Percentiles rank a stretch among this genome's conserved stretches.
Evolutionary conservation across 2,113 vertebrate genomes (phyloP).

Genomic region (Ptilorrhoa leucosticta): DNA sequence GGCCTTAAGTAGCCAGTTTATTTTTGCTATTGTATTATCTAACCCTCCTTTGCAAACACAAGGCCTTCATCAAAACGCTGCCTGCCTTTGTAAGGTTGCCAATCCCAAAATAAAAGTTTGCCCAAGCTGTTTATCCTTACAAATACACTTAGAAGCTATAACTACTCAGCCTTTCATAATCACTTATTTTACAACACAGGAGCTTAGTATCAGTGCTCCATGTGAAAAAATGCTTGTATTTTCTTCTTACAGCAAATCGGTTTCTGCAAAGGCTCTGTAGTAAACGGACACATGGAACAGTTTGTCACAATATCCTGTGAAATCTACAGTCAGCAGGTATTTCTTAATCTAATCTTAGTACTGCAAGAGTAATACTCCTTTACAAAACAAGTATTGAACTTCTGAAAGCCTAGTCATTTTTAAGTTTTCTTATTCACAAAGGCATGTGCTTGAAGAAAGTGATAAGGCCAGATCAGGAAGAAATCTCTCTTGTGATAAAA

Average conservation of each 20-base stretch:
- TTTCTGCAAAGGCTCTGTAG: slow-evolving; percentile 58
- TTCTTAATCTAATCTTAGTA: background rate
- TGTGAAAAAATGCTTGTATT: background rate
- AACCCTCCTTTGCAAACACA: background rate
- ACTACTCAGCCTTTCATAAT: slow-evolving; percentile 4
- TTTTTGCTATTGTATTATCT: background rate
- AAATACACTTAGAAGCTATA: background rate
- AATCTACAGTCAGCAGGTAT: slow-evolving; percentile 67
- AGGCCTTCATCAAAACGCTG: background rate
- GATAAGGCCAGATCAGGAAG: background rate
- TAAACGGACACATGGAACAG: rapidly evolving
- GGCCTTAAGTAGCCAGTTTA: background rate
- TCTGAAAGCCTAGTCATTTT: background rate
- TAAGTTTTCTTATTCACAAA: background rate
- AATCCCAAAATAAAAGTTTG: slow-evolving; percentile 1
- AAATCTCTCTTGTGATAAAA: background rate
- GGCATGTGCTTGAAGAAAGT: background rate
- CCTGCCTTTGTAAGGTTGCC: background rate
- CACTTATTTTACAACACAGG: background rate
- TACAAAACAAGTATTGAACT: background rate
- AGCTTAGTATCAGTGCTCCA: background rate
- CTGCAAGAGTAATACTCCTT: background rate
- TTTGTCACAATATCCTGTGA: slow-evolving; percentile 30
- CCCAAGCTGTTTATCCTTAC: background rate
- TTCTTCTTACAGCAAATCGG: slow-evolving; percentile 54